These are phyloP conservation scores for Malacosoma neustria DNA, from an alignment of 2,888 invertebrate genomes.

Conservation along the genomic window DNA sequence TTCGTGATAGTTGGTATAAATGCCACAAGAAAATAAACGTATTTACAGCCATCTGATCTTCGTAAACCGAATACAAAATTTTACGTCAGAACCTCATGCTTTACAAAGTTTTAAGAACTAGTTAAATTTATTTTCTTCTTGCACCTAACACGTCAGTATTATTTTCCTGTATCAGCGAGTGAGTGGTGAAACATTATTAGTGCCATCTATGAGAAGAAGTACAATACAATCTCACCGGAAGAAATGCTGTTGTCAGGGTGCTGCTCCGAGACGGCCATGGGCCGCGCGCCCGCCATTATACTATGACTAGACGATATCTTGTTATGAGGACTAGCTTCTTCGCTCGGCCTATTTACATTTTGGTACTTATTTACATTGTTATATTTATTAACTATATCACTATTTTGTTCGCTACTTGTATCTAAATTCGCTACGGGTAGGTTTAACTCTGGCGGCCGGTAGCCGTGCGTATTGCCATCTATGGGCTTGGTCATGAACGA, in stretches of 20 bases:
- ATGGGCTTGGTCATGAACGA: constrained; percentile 70
- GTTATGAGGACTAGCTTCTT: constrained; percentile 70
- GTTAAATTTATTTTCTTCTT: no score
- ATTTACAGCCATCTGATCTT: no score
- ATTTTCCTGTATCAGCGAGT: no score
- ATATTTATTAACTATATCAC: constrained; percentile 74
- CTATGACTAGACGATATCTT: constrained; percentile 75
- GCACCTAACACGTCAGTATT: no score
- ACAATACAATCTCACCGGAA: constrained; percentile 38
- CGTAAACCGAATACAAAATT: no score
- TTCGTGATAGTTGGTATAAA: no score
- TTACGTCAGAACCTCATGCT: no score
- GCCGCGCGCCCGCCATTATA: constrained; percentile 61
- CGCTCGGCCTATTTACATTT: constrained; percentile 69
- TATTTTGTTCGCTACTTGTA: constrained; percentile 69
- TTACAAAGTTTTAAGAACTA: no score
- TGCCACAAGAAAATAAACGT: no score
- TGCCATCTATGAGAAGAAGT: constrained; percentile 18
- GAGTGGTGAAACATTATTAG: no score
- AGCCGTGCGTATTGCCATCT: constrained; percentile 66
- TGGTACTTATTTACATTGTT: constrained; percentile 74
- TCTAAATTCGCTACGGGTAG: constrained; percentile 63
- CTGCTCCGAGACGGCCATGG: constrained; percentile 66
- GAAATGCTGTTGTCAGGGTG: constrained; percentile 63
- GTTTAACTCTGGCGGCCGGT: constrained; percentile 63